Evolutionary conservation across 2,888 invertebrate genomes (phyloP).

Genomic region (Ochropacha duplaris): DNA sequence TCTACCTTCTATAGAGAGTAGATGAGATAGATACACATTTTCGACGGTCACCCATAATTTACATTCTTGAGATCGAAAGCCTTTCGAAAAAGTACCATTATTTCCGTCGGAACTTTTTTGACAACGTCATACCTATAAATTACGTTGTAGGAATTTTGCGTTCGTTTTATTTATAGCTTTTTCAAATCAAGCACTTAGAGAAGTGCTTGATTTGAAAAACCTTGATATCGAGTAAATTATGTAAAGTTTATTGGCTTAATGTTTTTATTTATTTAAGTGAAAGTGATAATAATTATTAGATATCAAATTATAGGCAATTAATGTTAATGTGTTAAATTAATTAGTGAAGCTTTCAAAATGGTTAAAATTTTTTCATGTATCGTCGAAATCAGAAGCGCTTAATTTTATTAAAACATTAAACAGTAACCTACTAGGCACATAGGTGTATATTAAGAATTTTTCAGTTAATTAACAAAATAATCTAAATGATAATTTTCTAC

Average conservation of each 20-base stretch:
- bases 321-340: neutral
- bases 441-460: too few species aligned
- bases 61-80: conserved; percentile 51
- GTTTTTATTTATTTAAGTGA: neutral
- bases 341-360: neutral
- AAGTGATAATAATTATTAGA: neutral
- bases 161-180: conserved; percentile 12
- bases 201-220: too few species aligned
- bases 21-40: conserved; percentile 27
- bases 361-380: neutral
- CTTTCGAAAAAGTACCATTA: conserved; percentile 26
- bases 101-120: conserved; percentile 9
- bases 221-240: neutral
- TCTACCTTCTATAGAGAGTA: conserved; percentile 20
- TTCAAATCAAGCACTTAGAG: neutral
- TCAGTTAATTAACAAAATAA: too few species aligned
- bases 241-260: neutral
- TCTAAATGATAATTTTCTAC: too few species aligned
- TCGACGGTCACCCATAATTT: conserved; percentile 39
- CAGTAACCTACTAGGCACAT: too few species aligned
- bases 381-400: neutral
- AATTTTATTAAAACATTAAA: neutral
- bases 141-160: conserved; percentile 13
- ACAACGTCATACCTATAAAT: conserved; percentile 5
- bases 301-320: neutral